Evolutionary conservation across 2,113 vertebrate species (phyloP), one percentile per base, ranked within the genome.

Genomic region (Pagrus major): DNA sequence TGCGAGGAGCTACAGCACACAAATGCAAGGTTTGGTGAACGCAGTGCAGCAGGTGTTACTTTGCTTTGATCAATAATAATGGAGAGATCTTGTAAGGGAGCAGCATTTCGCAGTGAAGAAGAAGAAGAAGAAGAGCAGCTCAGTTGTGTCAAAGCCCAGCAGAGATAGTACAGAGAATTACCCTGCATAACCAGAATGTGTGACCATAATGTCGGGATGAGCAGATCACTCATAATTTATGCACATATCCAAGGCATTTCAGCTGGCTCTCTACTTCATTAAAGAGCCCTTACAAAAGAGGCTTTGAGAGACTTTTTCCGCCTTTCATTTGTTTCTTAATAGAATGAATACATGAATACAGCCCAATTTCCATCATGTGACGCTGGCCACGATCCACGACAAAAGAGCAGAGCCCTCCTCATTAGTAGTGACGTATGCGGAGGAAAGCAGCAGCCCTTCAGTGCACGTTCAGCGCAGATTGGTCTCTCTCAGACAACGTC

Each of bases 21-120:
- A 52, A 37, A 72, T 52, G 37, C n/a, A 51, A 56, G 23, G 11
- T 37, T 56, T 49, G 39, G 25, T 39, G 55, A 60, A 71, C 39
- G 37, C 27, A 52, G 54, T 41, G 4, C 44, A 59, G 54, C 44
- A 47, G 76, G 16, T 58, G 58, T 25, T 65, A 46, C 58, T 74
- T 58, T 80, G 59, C 5, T 71, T 54, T 35, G 44, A 51, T 80
- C 58, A 37, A 27, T 31, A 47, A 59, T 60, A 70, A 80, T 54
- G 66, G 77, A 27, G 51, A 60, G 27, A 52, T 54, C 18, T 11
- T 59, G 71, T 65, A 23, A 35, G 54, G n/a, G 44, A 71, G 56
- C 23, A 21, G 27, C 44, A 39, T 37, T 52, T 41, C 51, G n/a
- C 42, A 9, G 37, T n/a, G n/a, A n/a, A n/a, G n/a, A n/a, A n/a